Conservation (phyloP, 2,888 invertebrate genomes). For the Acanthosepion esculentum region DNA sequence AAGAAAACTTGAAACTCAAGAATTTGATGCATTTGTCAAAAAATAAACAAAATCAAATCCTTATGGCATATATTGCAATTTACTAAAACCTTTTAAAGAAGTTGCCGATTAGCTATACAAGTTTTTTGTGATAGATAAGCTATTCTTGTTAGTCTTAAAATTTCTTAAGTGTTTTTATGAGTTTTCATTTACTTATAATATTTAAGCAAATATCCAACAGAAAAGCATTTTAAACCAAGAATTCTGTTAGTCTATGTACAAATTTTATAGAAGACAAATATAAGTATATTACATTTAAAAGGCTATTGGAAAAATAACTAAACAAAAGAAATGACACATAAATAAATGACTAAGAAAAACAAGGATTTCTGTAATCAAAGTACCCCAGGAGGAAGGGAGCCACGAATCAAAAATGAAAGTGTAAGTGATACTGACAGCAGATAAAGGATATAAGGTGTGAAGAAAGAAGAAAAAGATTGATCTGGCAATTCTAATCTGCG, state of each 20-base stretch:
- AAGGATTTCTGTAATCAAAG: background rate
- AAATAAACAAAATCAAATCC: too few species aligned
- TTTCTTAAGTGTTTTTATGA: background rate
- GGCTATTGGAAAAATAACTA: background rate
- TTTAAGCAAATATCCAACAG: background rate
- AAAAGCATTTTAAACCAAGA: background rate
- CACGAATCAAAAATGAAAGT: background rate
- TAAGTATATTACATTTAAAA: background rate
- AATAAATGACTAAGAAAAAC: background rate
- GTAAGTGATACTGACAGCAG: background rate
- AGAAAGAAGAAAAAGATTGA: background rate
- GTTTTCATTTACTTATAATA: background rate
- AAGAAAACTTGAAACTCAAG: background rate
- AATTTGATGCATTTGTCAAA: too few species aligned
- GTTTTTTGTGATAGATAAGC: background rate
- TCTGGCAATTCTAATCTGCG: background rate
- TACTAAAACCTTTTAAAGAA: background rate
- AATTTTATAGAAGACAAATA: background rate
- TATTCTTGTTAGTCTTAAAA: background rate
- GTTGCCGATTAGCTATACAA: background rate
- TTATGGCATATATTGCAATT: background rate
- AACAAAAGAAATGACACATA: background rate
- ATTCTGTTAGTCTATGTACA: background rate
- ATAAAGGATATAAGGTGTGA: background rate
- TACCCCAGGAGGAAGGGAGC: background rate